Base-by-base conservation (phyloP, 2,113 vertebrate genomes). In the Caranx ignobilis region DNA sequence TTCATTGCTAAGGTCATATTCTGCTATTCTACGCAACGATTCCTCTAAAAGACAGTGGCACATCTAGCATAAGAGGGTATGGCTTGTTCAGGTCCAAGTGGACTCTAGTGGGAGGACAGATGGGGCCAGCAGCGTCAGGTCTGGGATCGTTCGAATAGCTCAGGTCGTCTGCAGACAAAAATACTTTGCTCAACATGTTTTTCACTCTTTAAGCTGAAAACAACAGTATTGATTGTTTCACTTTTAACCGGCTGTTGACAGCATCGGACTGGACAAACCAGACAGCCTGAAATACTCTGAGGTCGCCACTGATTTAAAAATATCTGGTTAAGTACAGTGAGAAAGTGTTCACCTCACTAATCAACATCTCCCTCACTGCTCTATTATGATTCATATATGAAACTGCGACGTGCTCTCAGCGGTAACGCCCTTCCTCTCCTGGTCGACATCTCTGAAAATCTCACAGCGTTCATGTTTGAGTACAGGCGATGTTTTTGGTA, bases 61-160 rank as follows among this genome's bases (percentile, higher is more conserved):
- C 77, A 77, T 67, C 73, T 71, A 81, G 77, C 45, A 32, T 56
- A 48, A 26, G 52, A 70, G 26, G 74, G 52, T 61, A 86, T 87
- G 89, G 93, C 91, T 94, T 81, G 55, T 80, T 89, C 64, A 81
- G 87, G 78, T 78, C 64, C 75, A 34, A 71, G 56, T 11, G 56
- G 59, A 75, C 48, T 77, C 19, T 41, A 26, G 26, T 26, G 48
- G 48, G 43, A 69, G 82, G 73, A 82, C 64, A 71, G 80, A 86
- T 78, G 80, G 79, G 92, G 92, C 80, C 85, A 91, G 91, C 93
- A 93, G 92, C 87, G 91, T 87, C 80, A 11, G 19, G 16, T 11
- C 61, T 12, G 6, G 68, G 55, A 82, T 76, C 16, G 35, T 84
- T 77, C 67, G 65, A 79, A 84, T 79, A 74, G 45, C 13, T 1